These are phyloP conservation scores for Gila orcuttii DNA, from an alignment of 2,113 vertebrate genomes.

Conservation along the genomic window DNA sequence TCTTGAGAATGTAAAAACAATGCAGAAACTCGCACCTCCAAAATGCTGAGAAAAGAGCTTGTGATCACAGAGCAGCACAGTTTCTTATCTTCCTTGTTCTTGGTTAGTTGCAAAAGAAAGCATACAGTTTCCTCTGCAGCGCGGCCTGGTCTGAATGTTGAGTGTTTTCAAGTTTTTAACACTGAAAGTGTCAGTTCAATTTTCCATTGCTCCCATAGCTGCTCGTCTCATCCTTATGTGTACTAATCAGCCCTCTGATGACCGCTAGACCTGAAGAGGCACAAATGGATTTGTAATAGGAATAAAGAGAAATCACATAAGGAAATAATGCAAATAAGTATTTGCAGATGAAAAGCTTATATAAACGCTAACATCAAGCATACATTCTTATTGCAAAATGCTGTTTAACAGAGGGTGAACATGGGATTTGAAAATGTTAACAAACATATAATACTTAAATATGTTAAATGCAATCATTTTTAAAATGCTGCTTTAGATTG, in stretches of 20 bases:
- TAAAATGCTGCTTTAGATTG: not conserved
- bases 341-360: not conserved
- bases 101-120: not conserved
- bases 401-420: too few relatives aligned
- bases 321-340: not conserved
- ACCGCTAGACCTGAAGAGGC: not conserved
- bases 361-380: not conserved
- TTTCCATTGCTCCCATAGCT: not conserved
- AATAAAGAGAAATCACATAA: not conserved
- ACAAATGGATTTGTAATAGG: not conserved
- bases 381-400: not conserved
- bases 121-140: not conserved
- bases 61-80: not conserved
- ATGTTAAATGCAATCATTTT: not conserved
- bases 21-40: not conserved
- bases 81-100: constrained; percentile 4
- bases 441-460: not conserved
- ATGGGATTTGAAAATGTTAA: not conserved
- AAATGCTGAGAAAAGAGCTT: not conserved
- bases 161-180: not conserved
- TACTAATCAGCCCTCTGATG: constrained; percentile 9
- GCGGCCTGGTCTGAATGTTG: not conserved
- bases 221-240: not conserved
- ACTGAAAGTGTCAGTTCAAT: not conserved
- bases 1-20: constrained; percentile 7